Evolutionary conservation across 2,888 invertebrate species (phyloP).

Genomic region (Melanotus villosus): DNA sequence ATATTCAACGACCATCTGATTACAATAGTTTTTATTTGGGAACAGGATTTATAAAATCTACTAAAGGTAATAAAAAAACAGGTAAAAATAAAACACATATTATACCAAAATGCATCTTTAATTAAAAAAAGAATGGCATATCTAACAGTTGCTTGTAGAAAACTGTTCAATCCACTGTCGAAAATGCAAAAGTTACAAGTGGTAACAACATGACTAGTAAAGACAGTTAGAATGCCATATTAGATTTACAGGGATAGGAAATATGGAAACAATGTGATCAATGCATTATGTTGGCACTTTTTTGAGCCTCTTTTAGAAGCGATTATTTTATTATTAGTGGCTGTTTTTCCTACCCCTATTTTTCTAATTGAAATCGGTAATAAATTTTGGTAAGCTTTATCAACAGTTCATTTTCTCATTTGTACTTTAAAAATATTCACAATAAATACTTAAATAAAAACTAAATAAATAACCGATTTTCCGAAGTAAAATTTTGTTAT

Average conservation of each 20-base stretch:
- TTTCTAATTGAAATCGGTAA: neutral
- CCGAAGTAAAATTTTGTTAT: neutral
- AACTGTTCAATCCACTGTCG: conserved; percentile 3
- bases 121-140: conserved; percentile 1
- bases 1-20: no score
- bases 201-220: conserved; percentile 30
- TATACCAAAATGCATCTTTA: conserved; percentile 13
- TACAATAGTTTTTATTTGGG: no score
- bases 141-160: conserved; percentile 4
- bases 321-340: no score
- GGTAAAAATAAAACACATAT: neutral
- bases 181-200: conserved; percentile 15
- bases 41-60: no score
- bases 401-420: neutral
- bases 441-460: conserved; percentile 1
- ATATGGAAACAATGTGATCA: conserved; percentile 2
- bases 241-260: conserved; percentile 3
- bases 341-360: neutral
- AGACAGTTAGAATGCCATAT: conserved; percentile 10
- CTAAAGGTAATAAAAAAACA: no score
- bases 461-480: conserved; percentile 3
- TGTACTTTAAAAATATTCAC: conserved; percentile 13
- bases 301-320: neutral
- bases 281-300: neutral
- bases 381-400: conserved; percentile 11